Evolutionary conservation across 2,797 vertebrate species (phyloP), one percentile per base, ranked within the genome.

Genomic region (Pelobates cultripes): DNA sequence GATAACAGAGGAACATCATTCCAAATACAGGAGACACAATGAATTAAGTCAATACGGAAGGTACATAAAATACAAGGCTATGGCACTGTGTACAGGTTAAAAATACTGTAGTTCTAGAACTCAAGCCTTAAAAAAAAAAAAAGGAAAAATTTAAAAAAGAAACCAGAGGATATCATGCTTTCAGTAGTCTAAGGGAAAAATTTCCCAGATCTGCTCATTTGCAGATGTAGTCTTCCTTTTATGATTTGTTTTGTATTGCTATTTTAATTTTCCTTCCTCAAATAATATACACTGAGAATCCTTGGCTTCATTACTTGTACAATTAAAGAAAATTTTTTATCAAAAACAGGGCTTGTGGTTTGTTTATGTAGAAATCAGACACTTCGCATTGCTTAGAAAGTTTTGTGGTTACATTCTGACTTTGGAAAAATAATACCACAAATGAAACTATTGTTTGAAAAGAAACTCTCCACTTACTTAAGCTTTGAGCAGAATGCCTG

Each of bases 311-410:
- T 60, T 60, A 15, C 14, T 12, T 43, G 40, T 43, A 42, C 41
- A 41, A 66, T 41, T 66, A 28, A 66, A 66, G 40, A 28, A 41
- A 7, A 66, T 7, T 66, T 66, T 66, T 66, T 66, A 41, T 28
- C 63, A 6, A 66, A 66, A 66, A 66, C 63, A 41, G 63, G 63
- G 7, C 13, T 40, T 66, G 63, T 41, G 63, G 63, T 66, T 66
- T 66, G 63, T 66, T 66, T 66, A 17, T 66, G 28, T 41, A 66
- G 63, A 66, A 66, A 66, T 40, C 28, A 40, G 63, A 66, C 12
- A 28, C 28, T 66, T 28, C 7, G 28, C 28, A 66, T 66, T 66
- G 63, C 17, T 3, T 66, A 66, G 3, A 66, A 66, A 28, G 13
- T 28, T 66, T 66, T 66, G 63, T 41, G 63, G 63, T 40, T 7